Percentiles rank a stretch among this genome's conserved stretches.
These are phyloP conservation scores for Tetranychus truncatus DNA, from an alignment of 2,888 invertebrate genomes.

Conservation along the genomic window DNA sequence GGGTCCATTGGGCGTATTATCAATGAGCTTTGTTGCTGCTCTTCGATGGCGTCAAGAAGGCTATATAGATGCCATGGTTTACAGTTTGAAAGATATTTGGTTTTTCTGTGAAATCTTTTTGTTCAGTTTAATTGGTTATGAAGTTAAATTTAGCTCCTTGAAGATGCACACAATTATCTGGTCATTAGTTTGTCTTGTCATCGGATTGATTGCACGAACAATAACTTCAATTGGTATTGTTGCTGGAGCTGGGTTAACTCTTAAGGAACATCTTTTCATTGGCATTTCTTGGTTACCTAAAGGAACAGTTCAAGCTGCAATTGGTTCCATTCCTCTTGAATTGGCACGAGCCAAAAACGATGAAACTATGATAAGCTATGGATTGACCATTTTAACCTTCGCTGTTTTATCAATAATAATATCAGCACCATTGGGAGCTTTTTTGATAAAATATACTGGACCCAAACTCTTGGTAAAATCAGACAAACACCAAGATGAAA, in stretches of 20 bases:
- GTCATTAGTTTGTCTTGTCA: conserved; percentile 25
- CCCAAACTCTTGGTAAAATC: not conserved
- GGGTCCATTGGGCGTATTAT: conserved; percentile 39
- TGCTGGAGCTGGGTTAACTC: conserved; percentile 53
- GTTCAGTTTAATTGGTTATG: conserved; percentile 78
- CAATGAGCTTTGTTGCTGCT: conserved; percentile 50
- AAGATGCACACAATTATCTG: not conserved
- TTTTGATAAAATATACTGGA: conserved; percentile 9
- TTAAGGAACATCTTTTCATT: conserved; percentile 76
- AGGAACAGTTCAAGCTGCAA: conserved; percentile 76
- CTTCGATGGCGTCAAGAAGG: conserved; percentile 46
- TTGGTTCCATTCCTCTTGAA: conserved; percentile 46
- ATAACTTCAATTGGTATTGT: conserved; percentile 33
- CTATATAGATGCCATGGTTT: conserved; percentile 36
- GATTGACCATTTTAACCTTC: conserved; percentile 48
- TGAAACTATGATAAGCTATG: conserved; percentile 28
- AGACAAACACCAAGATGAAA: not conserved
- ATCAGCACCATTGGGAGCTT: conserved; percentile 46
- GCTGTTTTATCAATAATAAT: conserved; percentile 63
- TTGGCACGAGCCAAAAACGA: conserved; percentile 18
- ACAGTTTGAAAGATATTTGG: conserved; percentile 78
- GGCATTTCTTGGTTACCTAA: conserved; percentile 85
- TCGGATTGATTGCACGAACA: conserved; percentile 43
- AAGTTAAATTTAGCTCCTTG: conserved; percentile 35
- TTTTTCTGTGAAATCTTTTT: conserved; percentile 86